phyloP scores from a whole-genome alignment of 2,113 vertebrate species.

The Chroicocephalus ridibundus region DNA sequence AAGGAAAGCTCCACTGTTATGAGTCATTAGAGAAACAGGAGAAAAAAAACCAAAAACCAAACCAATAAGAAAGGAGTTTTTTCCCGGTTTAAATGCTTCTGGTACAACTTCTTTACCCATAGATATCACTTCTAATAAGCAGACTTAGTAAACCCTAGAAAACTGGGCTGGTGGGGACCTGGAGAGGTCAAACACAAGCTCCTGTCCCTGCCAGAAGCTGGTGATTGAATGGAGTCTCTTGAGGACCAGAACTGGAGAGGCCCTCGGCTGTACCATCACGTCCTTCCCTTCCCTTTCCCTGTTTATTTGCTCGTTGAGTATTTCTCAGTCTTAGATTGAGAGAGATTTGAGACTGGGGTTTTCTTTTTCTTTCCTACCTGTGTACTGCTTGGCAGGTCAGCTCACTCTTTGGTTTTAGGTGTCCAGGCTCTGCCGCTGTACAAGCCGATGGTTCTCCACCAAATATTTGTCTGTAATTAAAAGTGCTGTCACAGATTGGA shows the following conservation, averaged over 20 bases:
- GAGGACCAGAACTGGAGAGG: not conserved
- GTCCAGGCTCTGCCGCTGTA: not conserved
- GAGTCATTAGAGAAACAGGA: not conserved
- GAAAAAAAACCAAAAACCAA: not conserved
- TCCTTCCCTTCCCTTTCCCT: not conserved
- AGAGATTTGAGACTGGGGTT: not conserved
- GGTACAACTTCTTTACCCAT: not conserved
- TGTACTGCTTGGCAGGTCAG: not conserved
- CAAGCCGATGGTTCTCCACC: not conserved
- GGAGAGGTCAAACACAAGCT: not conserved
- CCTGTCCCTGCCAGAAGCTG: not conserved
- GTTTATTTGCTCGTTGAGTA: not conserved
- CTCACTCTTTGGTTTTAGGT: not conserved
- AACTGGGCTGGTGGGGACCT: not conserved
- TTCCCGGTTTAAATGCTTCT: not conserved
- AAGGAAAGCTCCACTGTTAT: not conserved
- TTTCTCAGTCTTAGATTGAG: not conserved
- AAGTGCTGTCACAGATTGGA: not conserved
- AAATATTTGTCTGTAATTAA: not conserved
- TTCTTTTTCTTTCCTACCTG: not conserved
- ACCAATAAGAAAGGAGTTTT: not conserved
- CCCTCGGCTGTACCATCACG: fast-evolving
- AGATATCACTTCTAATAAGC: not conserved
- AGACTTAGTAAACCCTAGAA: not conserved
- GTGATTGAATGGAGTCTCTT: not conserved